Percentiles rank a stretch among this genome's conserved stretches.
Conservation (phyloP, 2,113 vertebrate genomes). For the Amblyornis subalaris region DNA sequence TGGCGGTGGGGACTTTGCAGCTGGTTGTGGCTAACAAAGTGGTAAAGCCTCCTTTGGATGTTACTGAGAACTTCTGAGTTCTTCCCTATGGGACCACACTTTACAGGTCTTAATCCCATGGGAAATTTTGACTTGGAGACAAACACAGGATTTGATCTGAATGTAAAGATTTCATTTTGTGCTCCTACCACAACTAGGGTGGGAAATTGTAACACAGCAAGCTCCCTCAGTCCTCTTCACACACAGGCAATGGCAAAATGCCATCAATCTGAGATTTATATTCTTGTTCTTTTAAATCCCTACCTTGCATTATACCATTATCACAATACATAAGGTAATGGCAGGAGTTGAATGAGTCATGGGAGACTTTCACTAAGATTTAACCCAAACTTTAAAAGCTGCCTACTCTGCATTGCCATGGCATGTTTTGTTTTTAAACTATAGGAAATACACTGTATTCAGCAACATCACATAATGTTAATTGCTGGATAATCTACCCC, state of each 20-base stretch:
- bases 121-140: background rate
- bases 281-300: constrained; percentile 37
- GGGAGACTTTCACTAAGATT: constrained; percentile 17
- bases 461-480: constrained; percentile 8
- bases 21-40: background rate
- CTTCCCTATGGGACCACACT: background rate
- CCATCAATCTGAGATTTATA: constrained; percentile 30
- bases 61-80: background rate
- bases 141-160: background rate
- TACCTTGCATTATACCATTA: constrained; percentile 7
- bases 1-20: background rate
- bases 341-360: constrained; percentile 15
- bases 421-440: background rate
- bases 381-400: constrained; percentile 28
- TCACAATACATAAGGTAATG: constrained; percentile 1
- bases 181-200: background rate
- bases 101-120: background rate
- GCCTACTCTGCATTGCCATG: constrained; percentile 23
- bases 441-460: background rate
- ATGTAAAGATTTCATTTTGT: background rate
- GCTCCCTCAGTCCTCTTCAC: background rate
- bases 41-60: background rate
- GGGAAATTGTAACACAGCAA: background rate
- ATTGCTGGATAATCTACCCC: constrained; percentile 4
- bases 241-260: background rate